Conservation (phyloP, 2,113 vertebrate genomes). For the Corynorhinus townsendii region DNA sequence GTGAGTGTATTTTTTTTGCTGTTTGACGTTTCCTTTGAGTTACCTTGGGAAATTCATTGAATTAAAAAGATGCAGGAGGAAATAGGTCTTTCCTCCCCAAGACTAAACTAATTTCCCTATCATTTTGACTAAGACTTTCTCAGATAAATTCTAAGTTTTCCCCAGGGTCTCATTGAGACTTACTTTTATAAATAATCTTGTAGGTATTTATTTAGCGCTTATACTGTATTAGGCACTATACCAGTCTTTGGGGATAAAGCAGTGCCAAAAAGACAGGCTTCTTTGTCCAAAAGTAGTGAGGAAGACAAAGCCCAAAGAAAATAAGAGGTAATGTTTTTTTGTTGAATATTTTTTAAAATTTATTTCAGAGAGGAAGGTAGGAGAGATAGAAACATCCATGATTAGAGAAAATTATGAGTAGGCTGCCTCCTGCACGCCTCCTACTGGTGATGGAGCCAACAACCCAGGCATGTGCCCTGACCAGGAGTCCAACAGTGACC, state of each 20-base stretch:
- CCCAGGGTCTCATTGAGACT: neutral
- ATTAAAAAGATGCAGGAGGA: neutral
- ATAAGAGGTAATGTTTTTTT: neutral
- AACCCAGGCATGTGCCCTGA: too few relatives aligned
- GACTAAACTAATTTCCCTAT: neutral
- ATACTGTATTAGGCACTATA: neutral
- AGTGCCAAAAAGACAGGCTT: neutral
- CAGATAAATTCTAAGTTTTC: neutral
- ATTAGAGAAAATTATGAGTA: too few relatives aligned
- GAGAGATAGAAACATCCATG: too few relatives aligned
- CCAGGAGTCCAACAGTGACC: too few relatives aligned
- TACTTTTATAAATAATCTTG: neutral
- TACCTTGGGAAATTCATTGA: neutral
- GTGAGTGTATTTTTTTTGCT: neutral
- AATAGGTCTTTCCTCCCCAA: neutral
- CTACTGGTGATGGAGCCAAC: too few relatives aligned
- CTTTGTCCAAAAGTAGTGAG: neutral
- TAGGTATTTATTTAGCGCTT: conserved; percentile 17
- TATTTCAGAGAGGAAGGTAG: too few relatives aligned
- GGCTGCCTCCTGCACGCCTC: too few relatives aligned
- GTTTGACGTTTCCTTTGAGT: neutral
- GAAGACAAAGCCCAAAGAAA: conserved; percentile 4
- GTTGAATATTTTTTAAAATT: too few relatives aligned
- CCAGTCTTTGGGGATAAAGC: neutral
- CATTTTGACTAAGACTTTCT: neutral